phyloP scores from a whole-genome alignment of 2,797 vertebrate species.

The Pseudochirops corinnae region DNA sequence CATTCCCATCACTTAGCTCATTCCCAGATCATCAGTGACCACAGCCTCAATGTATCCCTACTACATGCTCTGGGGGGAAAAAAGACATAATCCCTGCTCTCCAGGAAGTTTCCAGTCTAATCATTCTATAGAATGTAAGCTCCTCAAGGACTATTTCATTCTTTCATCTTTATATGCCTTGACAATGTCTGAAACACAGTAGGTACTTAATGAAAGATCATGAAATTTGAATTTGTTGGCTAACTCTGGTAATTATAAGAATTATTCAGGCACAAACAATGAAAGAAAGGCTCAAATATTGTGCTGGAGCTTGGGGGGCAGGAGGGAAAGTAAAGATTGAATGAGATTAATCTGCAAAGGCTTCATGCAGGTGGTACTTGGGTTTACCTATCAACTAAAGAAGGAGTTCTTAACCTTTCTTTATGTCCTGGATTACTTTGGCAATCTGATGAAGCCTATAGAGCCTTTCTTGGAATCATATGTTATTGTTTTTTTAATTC shows the following conservation, averaged over 20 bases:
- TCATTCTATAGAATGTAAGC: background rate
- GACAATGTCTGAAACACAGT: background rate
- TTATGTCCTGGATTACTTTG: background rate
- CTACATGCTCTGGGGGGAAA: background rate
- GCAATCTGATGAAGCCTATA: background rate
- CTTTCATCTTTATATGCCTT: background rate
- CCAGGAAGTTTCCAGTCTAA: background rate
- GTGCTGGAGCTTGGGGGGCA: background rate
- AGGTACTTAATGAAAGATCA: background rate
- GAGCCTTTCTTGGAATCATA: background rate
- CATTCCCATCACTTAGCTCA: background rate
- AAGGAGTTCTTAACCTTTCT: background rate
- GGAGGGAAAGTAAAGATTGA: background rate
- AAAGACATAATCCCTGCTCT: background rate
- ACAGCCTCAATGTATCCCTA: background rate
- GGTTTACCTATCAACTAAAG: background rate
- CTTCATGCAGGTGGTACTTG: conserved; percentile 27
- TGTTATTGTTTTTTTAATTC: background rate
- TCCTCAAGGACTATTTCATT: background rate
- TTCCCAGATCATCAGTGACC: background rate
- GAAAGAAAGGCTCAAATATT: background rate
- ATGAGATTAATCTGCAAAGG: conserved; percentile 3
- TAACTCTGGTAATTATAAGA: background rate
- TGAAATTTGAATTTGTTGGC: background rate
- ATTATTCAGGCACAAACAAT: background rate